A percentile compares a stretch with the other conserved stretches of the same genome.
Conservation (phyloP, 1,140 invertebrate genomes). For the Drosophila nigromelanica region DNA sequence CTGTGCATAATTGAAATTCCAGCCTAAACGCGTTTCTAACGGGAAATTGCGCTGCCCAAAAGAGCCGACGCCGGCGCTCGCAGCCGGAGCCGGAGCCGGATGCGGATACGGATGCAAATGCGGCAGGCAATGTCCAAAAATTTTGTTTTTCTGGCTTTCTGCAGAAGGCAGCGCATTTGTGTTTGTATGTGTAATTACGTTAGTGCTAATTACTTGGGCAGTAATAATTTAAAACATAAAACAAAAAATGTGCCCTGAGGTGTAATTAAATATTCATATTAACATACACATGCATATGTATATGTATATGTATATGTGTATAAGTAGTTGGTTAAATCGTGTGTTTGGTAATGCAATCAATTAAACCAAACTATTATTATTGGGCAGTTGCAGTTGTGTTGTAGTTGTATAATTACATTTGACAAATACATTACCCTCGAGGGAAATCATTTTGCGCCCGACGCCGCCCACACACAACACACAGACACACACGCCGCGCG, state of each 20-base stretch:
- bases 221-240: slow-evolving; percentile 28
- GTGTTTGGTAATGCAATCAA: slow-evolving; percentile 65
- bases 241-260: slow-evolving; percentile 42
- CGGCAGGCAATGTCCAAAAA: slow-evolving; percentile 34
- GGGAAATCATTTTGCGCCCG: slow-evolving; percentile 39
- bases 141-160: slow-evolving; percentile 19
- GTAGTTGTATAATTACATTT: slow-evolving; percentile 70
- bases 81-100: slow-evolving; percentile 37
- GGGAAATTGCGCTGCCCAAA: slow-evolving; percentile 76
- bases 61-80: slow-evolving; percentile 25
- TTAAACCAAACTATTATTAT: slow-evolving; percentile 70
- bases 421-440: slow-evolving; percentile 56
- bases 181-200: slow-evolving; percentile 30
- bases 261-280: slow-evolving; percentile 40
- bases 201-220: slow-evolving; percentile 36
- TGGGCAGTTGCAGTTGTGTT: slow-evolving; percentile 15
- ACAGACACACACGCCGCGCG: slow-evolving; percentile 9
- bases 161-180: slow-evolving; percentile 15
- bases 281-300: neutral
- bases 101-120: slow-evolving; percentile 58
- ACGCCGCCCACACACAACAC: neutral
- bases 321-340: slow-evolving; percentile 1
- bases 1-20: slow-evolving; percentile 81
- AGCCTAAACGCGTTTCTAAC: slow-evolving; percentile 80
- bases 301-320: too few species aligned